phyloP scores from a whole-genome alignment of 2,888 invertebrate genomes.

The Glaucopsyche alexis region DNA sequence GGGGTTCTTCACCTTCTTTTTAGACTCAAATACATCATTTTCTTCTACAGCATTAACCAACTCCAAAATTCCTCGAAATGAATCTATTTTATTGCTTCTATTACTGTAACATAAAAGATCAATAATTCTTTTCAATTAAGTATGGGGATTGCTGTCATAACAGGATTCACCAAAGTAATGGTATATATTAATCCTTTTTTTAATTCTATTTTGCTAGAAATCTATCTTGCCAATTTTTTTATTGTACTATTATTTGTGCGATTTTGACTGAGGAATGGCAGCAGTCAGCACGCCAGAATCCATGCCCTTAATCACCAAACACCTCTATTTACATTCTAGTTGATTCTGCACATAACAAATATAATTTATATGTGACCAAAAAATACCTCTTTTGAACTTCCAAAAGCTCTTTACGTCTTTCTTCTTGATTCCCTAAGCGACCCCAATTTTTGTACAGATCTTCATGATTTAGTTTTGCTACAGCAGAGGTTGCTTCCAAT shows the following conservation, averaged over 20 bases:
- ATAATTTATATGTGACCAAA: neutral
- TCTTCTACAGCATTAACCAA: conserved; percentile 53
- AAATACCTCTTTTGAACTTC: conserved; percentile 79
- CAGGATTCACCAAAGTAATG: no score
- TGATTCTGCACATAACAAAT: no score
- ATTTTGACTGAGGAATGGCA: no score
- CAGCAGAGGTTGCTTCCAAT: conserved; percentile 37
- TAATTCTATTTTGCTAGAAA: neutral
- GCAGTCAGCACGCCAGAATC: no score
- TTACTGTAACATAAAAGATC: conserved; percentile 57
- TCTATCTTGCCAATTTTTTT: neutral
- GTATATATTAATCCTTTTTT: no score
- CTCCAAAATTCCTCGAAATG: conserved; percentile 75
- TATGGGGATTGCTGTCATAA: no score
- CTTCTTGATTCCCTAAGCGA: conserved; percentile 66
- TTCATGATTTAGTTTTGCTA: conserved; percentile 47
- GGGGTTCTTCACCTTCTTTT: conserved; percentile 35
- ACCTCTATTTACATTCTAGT: no score
- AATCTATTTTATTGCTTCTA: conserved; percentile 69
- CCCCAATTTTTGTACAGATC: conserved; percentile 67
- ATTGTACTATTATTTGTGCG: neutral
- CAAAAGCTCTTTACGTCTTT: conserved; percentile 77
- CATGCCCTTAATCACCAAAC: no score
- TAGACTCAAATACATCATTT: conserved; percentile 36
- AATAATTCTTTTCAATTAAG: neutral